phyloP scores from a whole-genome alignment of 2,797 vertebrate species.

The Craterocephalus amniculus region DNA sequence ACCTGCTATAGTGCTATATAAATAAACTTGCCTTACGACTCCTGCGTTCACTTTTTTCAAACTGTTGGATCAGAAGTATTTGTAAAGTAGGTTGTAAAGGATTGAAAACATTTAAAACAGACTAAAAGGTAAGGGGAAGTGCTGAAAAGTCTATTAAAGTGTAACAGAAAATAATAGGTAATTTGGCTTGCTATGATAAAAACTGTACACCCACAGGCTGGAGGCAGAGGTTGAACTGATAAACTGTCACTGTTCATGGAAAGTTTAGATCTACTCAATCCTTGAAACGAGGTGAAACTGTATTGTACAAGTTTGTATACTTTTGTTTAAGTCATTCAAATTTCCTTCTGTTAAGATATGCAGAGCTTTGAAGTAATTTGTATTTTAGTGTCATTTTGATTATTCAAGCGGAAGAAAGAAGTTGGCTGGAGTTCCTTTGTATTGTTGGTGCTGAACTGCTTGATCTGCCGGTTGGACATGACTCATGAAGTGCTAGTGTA shows the following conservation, averaged over 20 bases:
- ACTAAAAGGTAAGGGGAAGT: constrained; percentile 19
- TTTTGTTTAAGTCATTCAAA: not conserved
- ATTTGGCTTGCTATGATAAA: not conserved
- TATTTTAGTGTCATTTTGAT: constrained; percentile 1
- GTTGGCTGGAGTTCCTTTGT: not conserved
- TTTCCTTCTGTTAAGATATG: not conserved
- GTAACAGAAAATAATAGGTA: not conserved
- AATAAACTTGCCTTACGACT: too few relatives aligned
- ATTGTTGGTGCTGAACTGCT: not conserved
- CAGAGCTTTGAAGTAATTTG: not conserved
- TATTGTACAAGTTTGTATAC: too few relatives aligned
- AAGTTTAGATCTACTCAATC: not conserved
- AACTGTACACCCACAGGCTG: not conserved
- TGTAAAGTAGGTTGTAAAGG: constrained; percentile 27
- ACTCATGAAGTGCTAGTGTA: constrained; percentile 4
- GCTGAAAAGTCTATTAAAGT: not conserved
- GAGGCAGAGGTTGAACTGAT: not conserved
- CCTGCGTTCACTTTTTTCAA: constrained; percentile 13
- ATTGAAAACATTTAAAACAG: constrained; percentile 27
- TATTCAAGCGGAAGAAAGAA: not conserved
- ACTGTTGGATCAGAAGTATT: constrained; percentile 43
- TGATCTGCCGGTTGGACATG: constrained; percentile 5
- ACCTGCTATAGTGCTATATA: too few relatives aligned
- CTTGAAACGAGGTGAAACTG: not conserved
- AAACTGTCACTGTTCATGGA: not conserved